Conservation (phyloP, 2,888 invertebrate genomes). For the Falcaria lacertinaria region DNA sequence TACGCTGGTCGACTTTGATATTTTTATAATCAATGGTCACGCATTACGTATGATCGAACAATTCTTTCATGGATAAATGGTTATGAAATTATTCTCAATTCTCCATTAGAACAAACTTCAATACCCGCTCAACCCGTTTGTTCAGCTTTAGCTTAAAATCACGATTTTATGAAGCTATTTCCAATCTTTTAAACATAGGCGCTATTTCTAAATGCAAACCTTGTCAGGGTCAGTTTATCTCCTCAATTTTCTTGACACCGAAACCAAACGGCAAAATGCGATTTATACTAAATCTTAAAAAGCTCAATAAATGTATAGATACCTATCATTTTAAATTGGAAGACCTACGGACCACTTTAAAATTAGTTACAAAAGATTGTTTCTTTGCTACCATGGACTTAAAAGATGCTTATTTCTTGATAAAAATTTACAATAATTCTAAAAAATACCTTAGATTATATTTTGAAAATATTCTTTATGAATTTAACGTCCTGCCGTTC, state of each 20-base stretch:
- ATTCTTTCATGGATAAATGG: slow-evolving; percentile 12
- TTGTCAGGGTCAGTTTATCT: slow-evolving; percentile 4
- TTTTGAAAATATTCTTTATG: slow-evolving; percentile 1
- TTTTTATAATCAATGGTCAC: too few relatives aligned
- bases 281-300: too few relatives aligned
- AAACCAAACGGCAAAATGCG: background rate
- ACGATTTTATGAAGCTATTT: slow-evolving; percentile 1
- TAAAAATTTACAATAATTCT: too few relatives aligned
- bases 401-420: too few relatives aligned
- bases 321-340: background rate
- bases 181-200: slow-evolving; percentile 1
- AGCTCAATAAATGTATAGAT: background rate
- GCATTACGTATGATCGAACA: slow-evolving; percentile 10
- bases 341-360: slow-evolving; percentile 4
- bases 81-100: slow-evolving; percentile 2
- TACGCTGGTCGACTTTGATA: slow-evolving; percentile 12
- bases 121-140: background rate
- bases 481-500: too few relatives aligned
- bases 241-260: background rate
- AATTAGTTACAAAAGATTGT: slow-evolving; percentile 1
- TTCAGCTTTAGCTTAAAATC: background rate
- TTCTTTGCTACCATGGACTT: slow-evolving; percentile 1
- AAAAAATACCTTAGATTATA: slow-evolving; percentile 6
- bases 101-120: background rate
- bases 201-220: slow-evolving; percentile 3